Percentiles rank a stretch among this genome's conserved stretches.
phyloP scores from a whole-genome alignment of 2,797 vertebrate species.

The Myotis vivesi region DNA sequence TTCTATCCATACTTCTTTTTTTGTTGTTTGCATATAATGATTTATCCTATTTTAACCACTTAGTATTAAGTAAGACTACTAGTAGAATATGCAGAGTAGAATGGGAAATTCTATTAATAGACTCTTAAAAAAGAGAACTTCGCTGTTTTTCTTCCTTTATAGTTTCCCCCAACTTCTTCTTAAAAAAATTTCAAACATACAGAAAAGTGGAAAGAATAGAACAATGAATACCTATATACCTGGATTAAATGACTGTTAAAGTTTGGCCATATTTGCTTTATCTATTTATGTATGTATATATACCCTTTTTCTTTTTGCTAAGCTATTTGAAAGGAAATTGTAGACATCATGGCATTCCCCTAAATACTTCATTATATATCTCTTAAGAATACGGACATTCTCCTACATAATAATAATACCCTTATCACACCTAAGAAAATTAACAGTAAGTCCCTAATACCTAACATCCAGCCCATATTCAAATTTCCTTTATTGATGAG shows the following conservation, averaged over 20 bases:
- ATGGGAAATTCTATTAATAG: conserved; percentile 25
- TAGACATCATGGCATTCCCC: not conserved
- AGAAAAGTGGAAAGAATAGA: conserved; percentile 43
- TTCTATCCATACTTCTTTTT: conserved; percentile 19
- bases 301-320: not conserved
- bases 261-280: conserved; percentile 27
- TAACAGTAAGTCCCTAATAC: not conserved
- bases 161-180: not conserved
- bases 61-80: conserved; percentile 25
- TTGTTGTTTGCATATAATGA: conserved; percentile 22
- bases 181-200: conserved; percentile 31
- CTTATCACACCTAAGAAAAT: conserved; percentile 33
- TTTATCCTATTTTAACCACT: conserved; percentile 34
- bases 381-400: not conserved
- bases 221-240: not conserved
- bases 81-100: not conserved
- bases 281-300: not conserved
- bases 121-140: conserved; percentile 35
- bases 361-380: not conserved
- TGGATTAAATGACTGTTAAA: conserved; percentile 40
- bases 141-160: conserved; percentile 44
- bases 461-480: conserved; percentile 32
- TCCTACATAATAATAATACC: not conserved
- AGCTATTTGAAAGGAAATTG: conserved; percentile 45
- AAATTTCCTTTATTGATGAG: conserved; percentile 16